Evolutionary conservation across 1,140 invertebrate species (phyloP).

Genomic region (Procambarus virginalis): DNA sequence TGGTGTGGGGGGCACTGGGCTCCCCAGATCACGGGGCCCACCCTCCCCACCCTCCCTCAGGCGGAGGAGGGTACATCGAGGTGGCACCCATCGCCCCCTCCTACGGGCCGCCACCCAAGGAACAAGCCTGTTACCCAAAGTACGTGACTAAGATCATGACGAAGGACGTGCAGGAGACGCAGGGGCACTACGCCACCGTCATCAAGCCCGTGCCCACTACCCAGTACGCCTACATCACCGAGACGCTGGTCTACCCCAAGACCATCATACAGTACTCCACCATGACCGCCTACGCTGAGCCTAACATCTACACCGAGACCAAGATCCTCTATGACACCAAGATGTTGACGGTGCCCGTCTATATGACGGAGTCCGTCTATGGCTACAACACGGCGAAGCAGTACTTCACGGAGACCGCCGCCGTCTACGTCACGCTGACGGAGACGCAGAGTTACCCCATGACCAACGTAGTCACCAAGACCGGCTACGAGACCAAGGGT

Average conservation of each 20-base stretch:
- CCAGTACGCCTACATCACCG: constrained; percentile 69
- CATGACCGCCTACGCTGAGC: constrained; percentile 69
- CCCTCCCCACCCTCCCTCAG: neutral
- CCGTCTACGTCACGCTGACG: constrained; percentile 64
- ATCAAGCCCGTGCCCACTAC: constrained; percentile 61
- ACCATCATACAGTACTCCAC: constrained; percentile 70
- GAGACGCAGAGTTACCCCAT: constrained; percentile 69
- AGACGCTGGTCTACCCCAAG: constrained; percentile 68
- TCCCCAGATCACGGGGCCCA: constrained; percentile 47
- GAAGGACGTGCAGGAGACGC: constrained; percentile 68
- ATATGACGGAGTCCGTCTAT: constrained; percentile 66
- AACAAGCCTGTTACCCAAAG: constrained; percentile 65
- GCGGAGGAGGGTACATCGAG: constrained; percentile 57
- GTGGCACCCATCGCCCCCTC: constrained; percentile 55
- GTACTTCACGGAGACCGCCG: constrained; percentile 68
- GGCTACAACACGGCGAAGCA: constrained; percentile 69
- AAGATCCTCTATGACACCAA: constrained; percentile 69
- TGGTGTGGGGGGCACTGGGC: constrained; percentile 43
- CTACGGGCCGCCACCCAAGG: constrained; percentile 59
- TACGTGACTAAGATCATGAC: constrained; percentile 70
- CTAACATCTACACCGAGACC: constrained; percentile 65
- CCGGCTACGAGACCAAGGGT: constrained; percentile 69
- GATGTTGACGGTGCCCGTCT: constrained; percentile 66
- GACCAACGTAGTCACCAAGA: constrained; percentile 65
- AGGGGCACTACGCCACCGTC: constrained; percentile 62